Percentiles rank a stretch among this genome's conserved stretches.
Conservation (phyloP, 1,140 invertebrate genomes). For the Adelges cooleyi region DNA sequence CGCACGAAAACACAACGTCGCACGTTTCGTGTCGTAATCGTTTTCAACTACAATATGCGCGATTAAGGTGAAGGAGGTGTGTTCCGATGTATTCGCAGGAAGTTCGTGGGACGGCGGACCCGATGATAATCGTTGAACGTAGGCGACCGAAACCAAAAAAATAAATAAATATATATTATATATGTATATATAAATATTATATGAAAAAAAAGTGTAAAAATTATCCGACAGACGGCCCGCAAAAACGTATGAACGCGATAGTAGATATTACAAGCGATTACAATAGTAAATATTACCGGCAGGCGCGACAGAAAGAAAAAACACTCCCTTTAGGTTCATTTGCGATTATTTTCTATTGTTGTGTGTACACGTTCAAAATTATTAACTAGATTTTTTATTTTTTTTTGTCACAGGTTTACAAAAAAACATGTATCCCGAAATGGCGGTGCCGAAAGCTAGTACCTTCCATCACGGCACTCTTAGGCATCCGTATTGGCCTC, state of each 20-base stretch:
- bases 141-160: constrained; percentile 5
- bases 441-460: background rate
- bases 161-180: constrained; percentile 3
- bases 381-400: background rate
- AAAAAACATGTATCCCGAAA: constrained; percentile 2
- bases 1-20: no score
- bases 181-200: no score
- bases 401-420: constrained; percentile 5
- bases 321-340: no score
- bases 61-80: background rate
- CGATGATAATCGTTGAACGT: constrained; percentile 17
- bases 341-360: no score
- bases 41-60: no score
- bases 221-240: no score
- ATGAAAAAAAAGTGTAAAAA: no score
- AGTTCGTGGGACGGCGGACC: constrained; percentile 8
- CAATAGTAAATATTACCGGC: no score
- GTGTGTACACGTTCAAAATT: background rate
- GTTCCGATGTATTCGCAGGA: constrained; percentile 11
- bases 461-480: background rate
- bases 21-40: no score
- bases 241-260: no score
- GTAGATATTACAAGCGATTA: no score
- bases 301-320: no score
- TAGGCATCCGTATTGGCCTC: constrained; percentile 25